phyloP scores from a whole-genome alignment of 2,113 vertebrate species.

The Saguinus imperator region DNA sequence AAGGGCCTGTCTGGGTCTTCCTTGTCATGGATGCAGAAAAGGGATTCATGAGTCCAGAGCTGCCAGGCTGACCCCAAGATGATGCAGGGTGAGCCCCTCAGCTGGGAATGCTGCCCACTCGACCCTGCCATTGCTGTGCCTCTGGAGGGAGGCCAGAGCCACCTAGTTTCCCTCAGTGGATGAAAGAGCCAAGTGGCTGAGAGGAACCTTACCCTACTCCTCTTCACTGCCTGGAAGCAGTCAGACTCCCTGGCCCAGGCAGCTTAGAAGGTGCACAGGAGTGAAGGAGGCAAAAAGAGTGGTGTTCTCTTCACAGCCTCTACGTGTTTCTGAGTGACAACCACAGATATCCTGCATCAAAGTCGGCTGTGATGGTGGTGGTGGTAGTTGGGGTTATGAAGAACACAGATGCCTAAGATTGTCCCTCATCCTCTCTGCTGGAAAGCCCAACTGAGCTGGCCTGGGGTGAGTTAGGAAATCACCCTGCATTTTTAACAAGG shows the following conservation, averaged over 20 bases:
- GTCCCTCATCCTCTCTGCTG: neutral
- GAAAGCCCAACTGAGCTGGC: neutral
- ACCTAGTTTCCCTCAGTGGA: neutral
- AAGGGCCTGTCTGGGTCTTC: neutral
- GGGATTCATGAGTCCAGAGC: neutral
- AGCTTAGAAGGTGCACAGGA: accelerated
- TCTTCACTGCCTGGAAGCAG: neutral
- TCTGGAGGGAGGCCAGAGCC: neutral
- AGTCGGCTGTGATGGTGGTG: too few species aligned
- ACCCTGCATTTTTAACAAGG: neutral
- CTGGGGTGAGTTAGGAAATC: neutral
- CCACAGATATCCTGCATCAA: neutral
- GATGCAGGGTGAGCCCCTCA: neutral
- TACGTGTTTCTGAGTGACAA: neutral
- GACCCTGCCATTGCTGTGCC: neutral
- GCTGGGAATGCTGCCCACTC: accelerated
- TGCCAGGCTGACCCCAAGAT: neutral
- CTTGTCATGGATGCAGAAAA: neutral
- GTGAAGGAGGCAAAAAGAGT: neutral
- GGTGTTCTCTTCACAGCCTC: neutral
- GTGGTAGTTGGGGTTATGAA: neutral
- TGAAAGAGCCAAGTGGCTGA: neutral
- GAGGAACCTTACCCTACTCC: neutral
- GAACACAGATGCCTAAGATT: neutral
- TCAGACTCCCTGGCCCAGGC: neutral